These are phyloP conservation scores for Chirona hameri DNA, from an alignment of 2,888 invertebrate genomes.

Conservation along the genomic window DNA sequence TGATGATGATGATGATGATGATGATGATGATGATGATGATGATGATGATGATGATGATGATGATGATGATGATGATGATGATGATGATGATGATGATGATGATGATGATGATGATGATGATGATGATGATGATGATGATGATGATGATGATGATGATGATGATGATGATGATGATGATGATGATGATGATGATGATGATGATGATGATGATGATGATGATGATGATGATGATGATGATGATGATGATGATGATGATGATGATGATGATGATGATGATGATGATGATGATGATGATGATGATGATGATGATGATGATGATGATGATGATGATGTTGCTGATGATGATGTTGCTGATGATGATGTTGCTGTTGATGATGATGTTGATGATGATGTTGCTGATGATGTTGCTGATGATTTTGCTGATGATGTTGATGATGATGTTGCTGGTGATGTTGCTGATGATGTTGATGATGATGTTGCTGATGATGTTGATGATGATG, in stretches of 20 bases:
- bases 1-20: not conserved
- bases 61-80: constrained; percentile 1
- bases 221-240: constrained; percentile 22
- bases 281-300: constrained; percentile 22
- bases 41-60: constrained; percentile 9
- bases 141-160: constrained; percentile 22
- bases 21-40: constrained; percentile 3
- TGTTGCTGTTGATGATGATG: too few relatives aligned
- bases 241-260: constrained; percentile 22
- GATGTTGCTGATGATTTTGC: too few relatives aligned
- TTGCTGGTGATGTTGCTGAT: too few relatives aligned
- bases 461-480: too few relatives aligned
- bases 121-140: constrained; percentile 22
- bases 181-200: not conserved
- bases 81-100: constrained; percentile 8
- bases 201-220: constrained; percentile 10
- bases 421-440: too few relatives aligned
- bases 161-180: constrained; percentile 22
- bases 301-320: constrained; percentile 22
- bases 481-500: too few relatives aligned
- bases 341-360: too few relatives aligned
- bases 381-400: too few relatives aligned
- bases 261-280: constrained; percentile 22
- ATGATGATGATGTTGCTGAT: too few relatives aligned
- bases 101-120: constrained; percentile 22